Percentiles rank a stretch among this genome's conserved stretches.
Conservation (phyloP, 2,888 invertebrate species). For the Julus scanicus region DNA sequence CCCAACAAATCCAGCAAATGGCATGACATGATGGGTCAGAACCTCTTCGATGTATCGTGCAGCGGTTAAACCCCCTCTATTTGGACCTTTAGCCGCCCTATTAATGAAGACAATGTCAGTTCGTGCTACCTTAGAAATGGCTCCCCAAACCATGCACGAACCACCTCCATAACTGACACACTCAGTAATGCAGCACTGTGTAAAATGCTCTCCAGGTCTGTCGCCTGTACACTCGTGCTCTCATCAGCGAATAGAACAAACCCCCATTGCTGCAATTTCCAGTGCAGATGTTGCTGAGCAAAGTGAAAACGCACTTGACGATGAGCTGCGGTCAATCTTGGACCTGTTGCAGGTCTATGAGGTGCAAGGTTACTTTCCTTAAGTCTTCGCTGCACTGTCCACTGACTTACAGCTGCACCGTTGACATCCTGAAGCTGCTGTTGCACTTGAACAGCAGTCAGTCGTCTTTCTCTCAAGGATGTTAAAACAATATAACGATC, state of each 20-base stretch:
- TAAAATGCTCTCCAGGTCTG: background rate
- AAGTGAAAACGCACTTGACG: no score
- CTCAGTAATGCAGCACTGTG: background rate
- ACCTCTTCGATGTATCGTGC: no score
- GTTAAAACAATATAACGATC: background rate
- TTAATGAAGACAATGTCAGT: no score
- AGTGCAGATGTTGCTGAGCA: no score
- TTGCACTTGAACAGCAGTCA: conserved; percentile 49
- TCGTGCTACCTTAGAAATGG: no score
- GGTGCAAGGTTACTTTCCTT: background rate
- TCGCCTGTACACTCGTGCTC: background rate
- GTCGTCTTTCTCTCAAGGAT: background rate
- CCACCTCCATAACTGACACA: no score
- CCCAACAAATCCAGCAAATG: no score
- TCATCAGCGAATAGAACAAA: background rate
- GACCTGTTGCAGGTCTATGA: conserved; percentile 30
- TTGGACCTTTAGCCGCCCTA: no score
- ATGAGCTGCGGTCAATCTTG: background rate
- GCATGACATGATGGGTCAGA: no score
- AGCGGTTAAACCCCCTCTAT: no score
- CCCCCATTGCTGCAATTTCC: background rate
- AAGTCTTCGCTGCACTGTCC: conserved; percentile 44
- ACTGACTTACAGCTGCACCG: background rate
- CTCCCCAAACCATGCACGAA: no score
- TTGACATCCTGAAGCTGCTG: conserved; percentile 3